phyloP scores from a whole-genome alignment of 2,888 invertebrate genomes.

The Nysson spinosus region DNA sequence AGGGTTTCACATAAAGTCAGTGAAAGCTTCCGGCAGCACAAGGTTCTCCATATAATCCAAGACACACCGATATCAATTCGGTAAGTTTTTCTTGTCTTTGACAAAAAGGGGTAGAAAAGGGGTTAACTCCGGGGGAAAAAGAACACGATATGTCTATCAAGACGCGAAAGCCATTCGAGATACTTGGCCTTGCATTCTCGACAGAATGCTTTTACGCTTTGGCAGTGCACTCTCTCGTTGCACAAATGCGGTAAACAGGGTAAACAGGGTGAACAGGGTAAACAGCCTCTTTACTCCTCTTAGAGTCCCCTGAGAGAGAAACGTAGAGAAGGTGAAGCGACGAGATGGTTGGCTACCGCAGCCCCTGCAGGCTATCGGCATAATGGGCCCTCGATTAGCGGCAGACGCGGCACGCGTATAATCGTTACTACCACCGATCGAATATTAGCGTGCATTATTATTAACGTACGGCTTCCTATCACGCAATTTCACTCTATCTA shows the following conservation, averaged over 20 bases:
- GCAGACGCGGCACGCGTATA: conserved; percentile 54
- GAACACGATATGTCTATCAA: conserved; percentile 8
- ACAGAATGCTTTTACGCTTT: conserved; percentile 6
- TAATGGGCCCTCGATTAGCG: conserved; percentile 61
- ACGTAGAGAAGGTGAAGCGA: too few species aligned
- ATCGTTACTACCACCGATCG: conserved; percentile 62
- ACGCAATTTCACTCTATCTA: conserved; percentile 23
- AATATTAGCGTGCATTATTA: conserved; percentile 68
- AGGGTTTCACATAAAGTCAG: too few species aligned
- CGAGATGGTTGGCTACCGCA: conserved; percentile 12
- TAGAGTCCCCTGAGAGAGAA: conserved; percentile 9
- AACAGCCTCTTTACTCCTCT: conserved; percentile 33
- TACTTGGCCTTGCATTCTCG: conserved; percentile 15
- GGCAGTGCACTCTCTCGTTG: conserved; percentile 3
- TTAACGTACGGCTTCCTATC: conserved; percentile 52
- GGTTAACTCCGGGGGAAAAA: too few species aligned
- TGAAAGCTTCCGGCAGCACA: too few species aligned
- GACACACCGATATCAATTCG: too few species aligned
- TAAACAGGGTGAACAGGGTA: conserved; percentile 20
- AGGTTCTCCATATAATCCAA: too few species aligned
- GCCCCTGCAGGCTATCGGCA: conserved; percentile 44
- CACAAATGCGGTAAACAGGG: conserved; percentile 24
- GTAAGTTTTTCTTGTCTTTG: too few species aligned
- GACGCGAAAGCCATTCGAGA: conserved; percentile 11
- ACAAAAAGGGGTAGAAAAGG: too few species aligned